Evolutionary conservation across 2,797 vertebrate species (phyloP), one percentile per base, ranked within the genome.

Genomic region (Paguma larvata): DNA sequence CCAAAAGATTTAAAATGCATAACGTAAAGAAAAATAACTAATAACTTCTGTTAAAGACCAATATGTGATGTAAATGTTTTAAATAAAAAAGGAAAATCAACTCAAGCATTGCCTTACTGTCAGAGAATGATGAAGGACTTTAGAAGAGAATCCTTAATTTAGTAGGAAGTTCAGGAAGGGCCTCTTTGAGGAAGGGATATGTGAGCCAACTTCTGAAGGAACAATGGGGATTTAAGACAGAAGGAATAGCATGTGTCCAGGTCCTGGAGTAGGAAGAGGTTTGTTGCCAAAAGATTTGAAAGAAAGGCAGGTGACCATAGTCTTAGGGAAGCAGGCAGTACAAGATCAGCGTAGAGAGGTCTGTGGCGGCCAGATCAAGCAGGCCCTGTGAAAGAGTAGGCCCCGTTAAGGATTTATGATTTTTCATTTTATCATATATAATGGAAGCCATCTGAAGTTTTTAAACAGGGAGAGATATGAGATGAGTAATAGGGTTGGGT

Each of bases 1-100:
- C 30, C n/a, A 78, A 97, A 97, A 94, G 68, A 83, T 87, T 89
- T 96, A 70, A 95, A 91, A 95, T 91, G 72, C 0, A 41, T 1
- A 56, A 44, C 12, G 46, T 46, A 18, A 44, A 83, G 7, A 83
- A 63, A 62, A 56, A 38, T 59, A 62, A 85, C 67, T 30, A 46
- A 34, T 53, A 85, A 10, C 34, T 93, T 65, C 44, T 25, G 75
- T 75, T 94, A 92, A 23, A 77, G 25, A 70, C n/a, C 19, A 85
- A 34, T 56, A 46, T 68, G 19, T 94, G 46, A 85, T 25, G 3
- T 78, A 82, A 63, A 59, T 85, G 25, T 59, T 92, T 87, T 62
- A 95, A 75, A 94, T 75, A 34, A 86, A 91, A 89, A 67, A 56
- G 8, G 10, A 68, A 92, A 93, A 65, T 34, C 23, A 89, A 41